Evolutionary conservation across 2,797 vertebrate species (phyloP).

Genomic region (Acrocephalus scirpaceus): DNA sequence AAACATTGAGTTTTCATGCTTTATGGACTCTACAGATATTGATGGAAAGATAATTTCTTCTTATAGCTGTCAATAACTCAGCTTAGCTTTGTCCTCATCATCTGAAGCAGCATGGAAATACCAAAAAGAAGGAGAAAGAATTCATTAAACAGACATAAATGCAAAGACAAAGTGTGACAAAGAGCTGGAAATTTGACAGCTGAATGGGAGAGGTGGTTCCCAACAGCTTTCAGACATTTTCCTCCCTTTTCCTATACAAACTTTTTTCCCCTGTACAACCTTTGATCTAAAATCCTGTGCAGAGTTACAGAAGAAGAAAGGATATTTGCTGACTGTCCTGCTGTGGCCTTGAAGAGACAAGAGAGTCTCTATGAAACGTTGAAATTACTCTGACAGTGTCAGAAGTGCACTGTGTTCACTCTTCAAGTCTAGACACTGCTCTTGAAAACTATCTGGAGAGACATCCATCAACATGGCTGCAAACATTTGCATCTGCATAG

Average conservation of each 20-base stretch:
- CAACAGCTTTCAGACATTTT: background rate
- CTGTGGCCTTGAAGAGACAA: background rate
- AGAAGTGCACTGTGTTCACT: constrained; percentile 16
- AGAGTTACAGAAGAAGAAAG: background rate
- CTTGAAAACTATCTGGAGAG: constrained; percentile 24
- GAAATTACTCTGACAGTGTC: background rate
- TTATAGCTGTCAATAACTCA: background rate
- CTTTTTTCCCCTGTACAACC: background rate
- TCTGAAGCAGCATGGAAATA: background rate
- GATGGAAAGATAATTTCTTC: background rate
- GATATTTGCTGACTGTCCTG: background rate
- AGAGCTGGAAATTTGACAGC: background rate
- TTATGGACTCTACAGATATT: background rate
- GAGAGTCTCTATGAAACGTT: background rate
- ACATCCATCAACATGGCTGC: constrained; percentile 18
- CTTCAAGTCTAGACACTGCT: constrained; percentile 10
- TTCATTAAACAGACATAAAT: background rate
- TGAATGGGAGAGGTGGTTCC: background rate
- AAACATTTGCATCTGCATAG: background rate
- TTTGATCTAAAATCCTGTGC: background rate
- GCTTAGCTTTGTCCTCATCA: background rate
- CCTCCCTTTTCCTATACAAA: background rate
- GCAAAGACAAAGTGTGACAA: background rate
- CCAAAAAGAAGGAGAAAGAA: background rate
- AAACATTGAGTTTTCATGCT: background rate